Evolutionary conservation across 2,888 invertebrate genomes (phyloP), one percentile per base, ranked within the genome.

Genomic region (Neocrepidodera transversa): DNA sequence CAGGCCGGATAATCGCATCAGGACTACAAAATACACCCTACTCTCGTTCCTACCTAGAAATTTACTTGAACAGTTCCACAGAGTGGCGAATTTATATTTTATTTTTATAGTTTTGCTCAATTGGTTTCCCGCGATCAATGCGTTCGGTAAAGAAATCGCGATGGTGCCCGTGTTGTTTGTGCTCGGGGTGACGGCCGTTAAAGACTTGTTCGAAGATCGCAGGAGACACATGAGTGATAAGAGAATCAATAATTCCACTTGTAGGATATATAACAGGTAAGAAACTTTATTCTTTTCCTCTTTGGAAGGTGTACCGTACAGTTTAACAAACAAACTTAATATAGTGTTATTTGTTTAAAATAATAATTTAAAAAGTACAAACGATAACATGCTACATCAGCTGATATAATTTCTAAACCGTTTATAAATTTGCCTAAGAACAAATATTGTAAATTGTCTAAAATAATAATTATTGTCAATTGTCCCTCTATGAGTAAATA

Each of bases 31-130:
- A 82, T 98, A 98, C 80, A 95, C 95, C 17, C 76, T 94, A 60
- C 82, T 96, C 68, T 95, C 94, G 70, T 98, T 98, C 82, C 82
- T 98, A 76, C 97, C 97, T 58, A 92, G 96, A 81, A 97, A 97
- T 82, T 83, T 98, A 62, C 87, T 97, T 80, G 97, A 97, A 82
- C 97, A 98, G 82, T 97, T 98, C 80, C 97, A 97, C 81, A 88
- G 97, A 63, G 93, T 96, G 76, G 97, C 97, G 65, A 98, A 98
- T 84, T 84, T 98, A 74, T 98, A 97, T 83, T 98, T 98, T 82
- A 91, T 97, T 76, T 93, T 96, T 78, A 96, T 98, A 78, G 95
- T 97, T 72, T 82, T 96, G 71, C 86, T 97, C 66, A 97, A 97
- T 82, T 97, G 95, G 95, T 90, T 97, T 76, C 96, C 96, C 2